Evolutionary conservation across 2,888 invertebrate species (phyloP), one percentile per base, ranked within the genome.

Genomic region (Drosophila ochracea): DNA sequence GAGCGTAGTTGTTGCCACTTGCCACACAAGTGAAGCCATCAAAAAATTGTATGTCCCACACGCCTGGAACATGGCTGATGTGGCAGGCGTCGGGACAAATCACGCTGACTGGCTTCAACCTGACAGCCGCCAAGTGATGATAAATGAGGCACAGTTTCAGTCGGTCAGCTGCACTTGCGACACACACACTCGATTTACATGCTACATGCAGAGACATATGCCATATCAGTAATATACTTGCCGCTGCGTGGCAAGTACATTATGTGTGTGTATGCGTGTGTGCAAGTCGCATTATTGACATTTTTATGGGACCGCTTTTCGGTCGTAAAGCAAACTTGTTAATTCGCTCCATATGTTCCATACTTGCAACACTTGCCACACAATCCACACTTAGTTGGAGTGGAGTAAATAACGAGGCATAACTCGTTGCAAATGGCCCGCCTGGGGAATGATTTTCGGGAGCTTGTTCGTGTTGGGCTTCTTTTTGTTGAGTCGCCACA

Each of bases 101-200:
- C 89, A 85, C 90, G 79, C 71, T 78, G 81, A 83, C 74, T 69
- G 72, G 66, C 80, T 47, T 83, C 71, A 72, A 80, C 77, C 73
- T 83, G 82, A 83, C 86, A 83, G 86, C 67, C 55, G 83, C 68
- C 68, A 73, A 80, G 73, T 62, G 81, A 76, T 89, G 89, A 89
- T 84, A 83, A 80, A 89, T 89, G 81, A 75, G 71, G 71, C 83
- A 71, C 68, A 73, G 63, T 84, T 72, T 74, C 65, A 73, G 74
- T 75, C 74, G 89, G 83, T 79, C 88, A 89, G 37, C 75, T 83
- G 82, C 89, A 77, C 63, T 83, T 76, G 68, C 53, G 41, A 47
- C 47, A 47, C 25, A 47, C 60, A 35, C 50, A 76, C 39, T 65
- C 54, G 21, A 71, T 71, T 84, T 78, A 61, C 58, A 35, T 54